These are phyloP conservation scores for Pyrrhia umbra DNA, from an alignment of 2,888 invertebrate genomes.

Conservation along the genomic window DNA sequence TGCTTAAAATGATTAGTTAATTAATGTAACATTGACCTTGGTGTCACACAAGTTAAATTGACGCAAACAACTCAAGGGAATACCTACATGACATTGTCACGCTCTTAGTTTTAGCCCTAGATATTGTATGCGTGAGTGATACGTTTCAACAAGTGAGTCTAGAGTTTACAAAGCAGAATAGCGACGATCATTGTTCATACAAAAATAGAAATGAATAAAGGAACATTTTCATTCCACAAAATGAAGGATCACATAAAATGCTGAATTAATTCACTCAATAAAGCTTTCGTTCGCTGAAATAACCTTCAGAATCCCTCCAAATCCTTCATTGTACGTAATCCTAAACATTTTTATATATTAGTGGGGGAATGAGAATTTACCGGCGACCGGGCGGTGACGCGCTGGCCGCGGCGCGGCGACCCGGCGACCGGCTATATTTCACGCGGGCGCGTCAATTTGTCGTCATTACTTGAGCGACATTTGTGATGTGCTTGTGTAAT, in stretches of 20 bases:
- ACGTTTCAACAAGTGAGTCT: not conserved
- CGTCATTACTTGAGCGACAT: conserved; percentile 67
- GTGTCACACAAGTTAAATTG: not conserved
- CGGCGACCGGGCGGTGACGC: conserved; percentile 39
- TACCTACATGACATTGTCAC: not conserved
- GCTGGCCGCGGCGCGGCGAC: conserved; percentile 27
- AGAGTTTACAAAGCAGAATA: not conserved
- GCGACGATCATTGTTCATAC: not conserved
- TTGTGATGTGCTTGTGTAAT: conserved; percentile 46
- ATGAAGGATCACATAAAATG: conserved; percentile 57
- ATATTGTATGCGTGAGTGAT: no score
- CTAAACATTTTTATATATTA: conserved; percentile 67
- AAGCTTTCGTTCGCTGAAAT: conserved; percentile 43
- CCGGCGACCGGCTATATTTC: conserved; percentile 61
- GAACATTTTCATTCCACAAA: conserved; percentile 26
- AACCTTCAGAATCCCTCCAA: conserved; percentile 60
- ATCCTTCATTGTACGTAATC: conserved; percentile 64
- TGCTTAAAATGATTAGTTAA: no score
- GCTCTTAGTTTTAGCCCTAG: no score
- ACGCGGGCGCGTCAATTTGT: conserved; percentile 68
- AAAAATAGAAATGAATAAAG: conserved; percentile 20
- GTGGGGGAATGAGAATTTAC: conserved; percentile 61
- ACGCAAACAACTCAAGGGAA: not conserved
- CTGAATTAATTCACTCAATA: conserved; percentile 58
- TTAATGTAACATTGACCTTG: not conserved